A percentile compares a stretch with the other conserved stretches of the same genome.
phyloP scores from a whole-genome alignment of 1,140 invertebrate genomes.

The Hesperophylax magnus region DNA sequence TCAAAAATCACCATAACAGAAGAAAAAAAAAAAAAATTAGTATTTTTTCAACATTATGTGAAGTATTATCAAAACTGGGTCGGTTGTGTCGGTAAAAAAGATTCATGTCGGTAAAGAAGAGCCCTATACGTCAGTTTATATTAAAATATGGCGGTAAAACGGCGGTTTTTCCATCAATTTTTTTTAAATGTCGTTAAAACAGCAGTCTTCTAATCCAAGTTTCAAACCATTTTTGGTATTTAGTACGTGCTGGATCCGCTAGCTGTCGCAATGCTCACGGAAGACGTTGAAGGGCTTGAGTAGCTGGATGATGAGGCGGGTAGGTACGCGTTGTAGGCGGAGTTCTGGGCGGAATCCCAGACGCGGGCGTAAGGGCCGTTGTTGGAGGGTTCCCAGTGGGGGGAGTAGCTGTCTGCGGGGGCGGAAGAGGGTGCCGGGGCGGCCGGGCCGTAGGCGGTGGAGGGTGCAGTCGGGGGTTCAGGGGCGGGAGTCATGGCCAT shows the following conservation, averaged over 20 bases:
- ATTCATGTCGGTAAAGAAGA: too few relatives aligned
- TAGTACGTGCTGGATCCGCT: slow-evolving; percentile 41
- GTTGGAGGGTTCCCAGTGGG: slow-evolving; percentile 77
- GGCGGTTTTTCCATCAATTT: background rate
- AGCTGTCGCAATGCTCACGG: slow-evolving; percentile 44
- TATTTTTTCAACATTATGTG: background rate
- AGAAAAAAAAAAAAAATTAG: too few relatives aligned
- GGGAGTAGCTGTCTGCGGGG: slow-evolving; percentile 76
- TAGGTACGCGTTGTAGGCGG: slow-evolving; percentile 86
- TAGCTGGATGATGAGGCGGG: slow-evolving; percentile 73
- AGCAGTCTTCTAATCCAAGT: slow-evolving; percentile 2
- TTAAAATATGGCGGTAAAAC: too few relatives aligned
- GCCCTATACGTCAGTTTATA: too few relatives aligned
- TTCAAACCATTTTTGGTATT: slow-evolving; percentile 12
- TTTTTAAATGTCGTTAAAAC: background rate
- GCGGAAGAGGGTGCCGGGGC: slow-evolving; percentile 75
- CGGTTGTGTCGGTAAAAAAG: slow-evolving; percentile 19
- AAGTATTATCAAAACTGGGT: background rate
- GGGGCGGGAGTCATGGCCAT: slow-evolving; percentile 73
- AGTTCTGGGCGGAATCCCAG: slow-evolving; percentile 78
- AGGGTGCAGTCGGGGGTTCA: slow-evolving; percentile 64
- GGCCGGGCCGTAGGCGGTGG: slow-evolving; percentile 62
- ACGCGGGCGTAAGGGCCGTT: slow-evolving; percentile 82
- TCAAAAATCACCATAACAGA: background rate
- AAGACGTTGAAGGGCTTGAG: slow-evolving; percentile 68